Evolutionary conservation across 2,113 vertebrate genomes (phyloP), one percentile per base, ranked within the genome.

Genomic region (Epinephelus cyanopodus): DNA sequence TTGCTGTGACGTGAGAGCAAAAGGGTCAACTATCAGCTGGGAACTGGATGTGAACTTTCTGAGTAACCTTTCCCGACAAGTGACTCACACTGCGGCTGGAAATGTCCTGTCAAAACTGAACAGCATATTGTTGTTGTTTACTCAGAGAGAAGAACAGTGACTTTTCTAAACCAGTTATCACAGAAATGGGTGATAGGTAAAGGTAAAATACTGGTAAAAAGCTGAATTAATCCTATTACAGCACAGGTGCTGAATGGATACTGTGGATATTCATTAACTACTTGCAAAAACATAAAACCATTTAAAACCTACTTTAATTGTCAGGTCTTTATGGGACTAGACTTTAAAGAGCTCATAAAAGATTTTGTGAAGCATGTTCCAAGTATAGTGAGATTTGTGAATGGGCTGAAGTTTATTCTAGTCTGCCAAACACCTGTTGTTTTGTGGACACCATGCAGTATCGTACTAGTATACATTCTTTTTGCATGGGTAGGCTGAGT

Each of bases 21-120:
- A 33, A 69, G 62, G 82, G 70, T 86, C 79, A 62, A 1, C 47
- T n/a, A 48, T 76, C 77, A 82, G 18, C 74, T 69, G 54, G 68
- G 29, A 62, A 86, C 76, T 77, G 77, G 85, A 58, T 29, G 76
- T 48, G 66, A 78, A 83, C 70, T 79, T 79, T 84, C 54, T 64
- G 73, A 81, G 48, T 39, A n/a, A 48, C 33, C 27, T 37, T 74
- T 54, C 58, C 33, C 10, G 57, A 63, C 21, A 21, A 39, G 58
- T 77, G 71, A 75, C 33, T 84, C 66, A 75, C 3, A 37, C 29
- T 60, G 21, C 53, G n/a, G 27, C 54, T 54, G 17, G 52, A 65
- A 39, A 57, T 70, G 56, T 70, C 9, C 6, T 13, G 19, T 19
- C 23, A 67, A 18, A 60, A 23, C 27, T 0, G 1, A 25, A 47